Evolutionary conservation across 2,888 invertebrate species (phyloP).

Genomic region (Chrysomela aeneicollis): DNA sequence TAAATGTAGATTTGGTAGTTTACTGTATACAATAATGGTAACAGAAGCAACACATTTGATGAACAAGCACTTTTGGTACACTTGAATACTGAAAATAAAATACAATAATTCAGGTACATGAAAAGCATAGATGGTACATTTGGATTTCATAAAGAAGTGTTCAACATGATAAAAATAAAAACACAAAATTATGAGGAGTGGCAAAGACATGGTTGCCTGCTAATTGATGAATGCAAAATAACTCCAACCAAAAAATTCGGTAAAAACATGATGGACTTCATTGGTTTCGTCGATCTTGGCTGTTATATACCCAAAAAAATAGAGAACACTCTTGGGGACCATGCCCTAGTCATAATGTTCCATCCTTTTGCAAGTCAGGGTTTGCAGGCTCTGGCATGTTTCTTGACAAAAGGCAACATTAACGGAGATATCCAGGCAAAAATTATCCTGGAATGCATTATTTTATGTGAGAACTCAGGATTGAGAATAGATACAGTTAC

Average conservation of each 20-base stretch:
- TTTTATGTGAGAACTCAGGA: slow-evolving; percentile 8
- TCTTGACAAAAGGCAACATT: not conserved
- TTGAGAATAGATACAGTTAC: slow-evolving; percentile 24
- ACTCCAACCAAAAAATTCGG: slow-evolving; percentile 17
- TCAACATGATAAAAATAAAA: not conserved
- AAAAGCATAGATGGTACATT: not conserved
- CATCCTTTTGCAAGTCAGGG: slow-evolving; percentile 27
- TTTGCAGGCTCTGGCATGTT: not conserved
- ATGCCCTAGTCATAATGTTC: slow-evolving; percentile 32
- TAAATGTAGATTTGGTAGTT: too few relatives aligned
- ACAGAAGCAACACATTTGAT: too few relatives aligned
- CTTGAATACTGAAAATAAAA: too few relatives aligned
- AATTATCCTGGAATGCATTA: slow-evolving; percentile 4
- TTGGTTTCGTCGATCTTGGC: slow-evolving; percentile 28
- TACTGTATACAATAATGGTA: too few relatives aligned
- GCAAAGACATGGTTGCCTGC: too few relatives aligned
- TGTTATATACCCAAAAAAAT: slow-evolving; percentile 18
- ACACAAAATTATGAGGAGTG: not conserved
- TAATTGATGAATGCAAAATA: slow-evolving; percentile 25
- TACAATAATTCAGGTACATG: not conserved
- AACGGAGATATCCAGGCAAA: not conserved
- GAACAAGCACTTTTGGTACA: too few relatives aligned
- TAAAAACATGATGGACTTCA: slow-evolving; percentile 22
- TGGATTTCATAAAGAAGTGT: too few relatives aligned
- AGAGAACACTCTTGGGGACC: slow-evolving; percentile 22